Conservation (phyloP, 2,113 vertebrate species). For the Nannospalax galili region DNA sequence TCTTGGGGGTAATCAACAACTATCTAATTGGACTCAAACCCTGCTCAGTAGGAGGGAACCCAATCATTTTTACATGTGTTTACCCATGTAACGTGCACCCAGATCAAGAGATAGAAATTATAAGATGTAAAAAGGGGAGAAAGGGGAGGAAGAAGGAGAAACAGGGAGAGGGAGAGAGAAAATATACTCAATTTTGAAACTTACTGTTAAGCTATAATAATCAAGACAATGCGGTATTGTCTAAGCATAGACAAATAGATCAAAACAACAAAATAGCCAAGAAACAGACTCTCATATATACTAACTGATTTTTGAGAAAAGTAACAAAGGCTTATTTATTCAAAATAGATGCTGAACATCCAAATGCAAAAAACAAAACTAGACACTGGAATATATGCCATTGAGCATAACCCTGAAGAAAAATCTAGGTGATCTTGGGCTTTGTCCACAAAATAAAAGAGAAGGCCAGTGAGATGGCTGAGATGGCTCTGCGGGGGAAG, state of each 20-base stretch:
- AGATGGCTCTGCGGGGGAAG: not conserved
- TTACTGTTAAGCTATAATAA: no score
- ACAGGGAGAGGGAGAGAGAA: not conserved
- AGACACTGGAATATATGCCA: not conserved
- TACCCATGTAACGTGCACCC: not conserved
- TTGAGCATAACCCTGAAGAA: not conserved
- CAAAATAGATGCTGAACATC: not conserved
- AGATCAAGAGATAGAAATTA: not conserved
- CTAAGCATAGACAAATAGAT: no score
- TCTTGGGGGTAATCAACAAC: no score
- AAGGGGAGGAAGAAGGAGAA: not conserved
- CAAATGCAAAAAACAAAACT: not conserved
- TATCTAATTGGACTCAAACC: no score
- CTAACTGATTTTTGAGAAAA: not conserved
- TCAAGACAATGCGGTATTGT: no score
- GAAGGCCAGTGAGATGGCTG: not conserved
- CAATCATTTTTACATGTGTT: not conserved
- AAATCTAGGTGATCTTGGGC: not conserved
- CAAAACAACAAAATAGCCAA: no score
- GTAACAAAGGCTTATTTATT: not conserved
- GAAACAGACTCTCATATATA: not conserved
- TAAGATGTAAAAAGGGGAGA: not conserved
- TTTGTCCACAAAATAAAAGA: not conserved
- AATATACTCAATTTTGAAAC: not conserved
- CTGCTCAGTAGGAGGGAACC: no score